Evolutionary conservation across 2,113 vertebrate species (phyloP).

Genomic region (Peromyscus leucopus): DNA sequence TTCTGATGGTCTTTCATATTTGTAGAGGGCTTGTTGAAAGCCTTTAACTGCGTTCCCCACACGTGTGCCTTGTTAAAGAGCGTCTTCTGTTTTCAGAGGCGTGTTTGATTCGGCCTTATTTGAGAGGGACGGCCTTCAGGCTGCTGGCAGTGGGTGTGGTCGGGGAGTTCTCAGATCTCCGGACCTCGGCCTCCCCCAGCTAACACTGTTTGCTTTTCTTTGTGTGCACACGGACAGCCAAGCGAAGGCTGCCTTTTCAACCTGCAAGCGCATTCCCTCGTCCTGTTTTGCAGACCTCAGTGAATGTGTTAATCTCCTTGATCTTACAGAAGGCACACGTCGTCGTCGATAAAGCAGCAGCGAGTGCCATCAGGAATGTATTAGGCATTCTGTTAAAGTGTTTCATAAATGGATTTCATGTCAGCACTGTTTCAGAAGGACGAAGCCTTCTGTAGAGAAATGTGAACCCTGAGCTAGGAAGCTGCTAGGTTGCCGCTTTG

Average conservation of each 20-base stretch:
- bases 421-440: slow-evolving; percentile 25
- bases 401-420: slow-evolving; percentile 42
- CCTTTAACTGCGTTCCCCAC: not conserved
- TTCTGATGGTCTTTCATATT: not conserved
- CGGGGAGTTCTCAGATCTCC: not conserved
- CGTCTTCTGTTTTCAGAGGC: not conserved
- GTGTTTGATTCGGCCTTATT: not conserved
- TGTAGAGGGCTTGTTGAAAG: not conserved
- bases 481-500: not conserved
- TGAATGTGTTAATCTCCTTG: not conserved
- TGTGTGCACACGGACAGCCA: not conserved
- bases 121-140: not conserved
- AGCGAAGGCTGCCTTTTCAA: not conserved
- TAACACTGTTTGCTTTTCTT: not conserved
- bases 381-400: not conserved
- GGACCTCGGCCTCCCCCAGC: not conserved
- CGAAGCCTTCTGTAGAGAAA: not conserved
- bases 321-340: not conserved
- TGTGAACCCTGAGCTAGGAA: not conserved
- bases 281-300: not conserved
- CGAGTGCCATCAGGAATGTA: not conserved
- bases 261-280: not conserved
- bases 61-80: not conserved
- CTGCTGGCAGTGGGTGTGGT: not conserved
- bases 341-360: not conserved